Evolutionary conservation across 2,113 vertebrate species (phyloP).

Genomic region (Falcunculus frontatus): DNA sequence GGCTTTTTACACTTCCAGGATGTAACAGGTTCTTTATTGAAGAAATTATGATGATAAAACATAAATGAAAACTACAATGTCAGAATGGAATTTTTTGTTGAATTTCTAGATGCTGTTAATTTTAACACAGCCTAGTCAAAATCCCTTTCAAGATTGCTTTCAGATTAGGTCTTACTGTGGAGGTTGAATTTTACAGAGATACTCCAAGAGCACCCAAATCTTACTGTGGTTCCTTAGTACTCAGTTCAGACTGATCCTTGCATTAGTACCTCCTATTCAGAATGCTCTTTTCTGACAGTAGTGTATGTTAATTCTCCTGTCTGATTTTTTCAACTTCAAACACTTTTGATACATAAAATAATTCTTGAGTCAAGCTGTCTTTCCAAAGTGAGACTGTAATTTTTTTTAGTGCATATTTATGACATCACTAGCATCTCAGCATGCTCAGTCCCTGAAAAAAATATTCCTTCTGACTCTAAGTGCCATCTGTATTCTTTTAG

Average conservation of each 20-base stretch:
- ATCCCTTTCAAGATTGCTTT: background rate
- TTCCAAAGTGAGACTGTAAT: background rate
- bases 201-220: background rate
- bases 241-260: background rate
- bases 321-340: background rate
- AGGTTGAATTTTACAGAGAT: background rate
- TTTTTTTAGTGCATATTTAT: background rate
- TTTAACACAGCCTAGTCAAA: background rate
- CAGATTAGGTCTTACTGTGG: background rate
- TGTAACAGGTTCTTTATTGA: background rate
- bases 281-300: background rate
- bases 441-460: background rate
- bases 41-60: background rate
- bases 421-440: background rate
- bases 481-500: background rate
- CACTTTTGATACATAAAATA: rapidly evolving
- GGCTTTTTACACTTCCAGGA: background rate
- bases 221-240: background rate
- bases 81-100: background rate
- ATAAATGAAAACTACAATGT: background rate
- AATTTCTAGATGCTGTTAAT: background rate
- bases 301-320: background rate
- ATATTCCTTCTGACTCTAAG: background rate
- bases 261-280: background rate
- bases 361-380: background rate